These are phyloP conservation scores for Periparus ater DNA, from an alignment of 2,797 vertebrate genomes.

Conservation along the genomic window DNA sequence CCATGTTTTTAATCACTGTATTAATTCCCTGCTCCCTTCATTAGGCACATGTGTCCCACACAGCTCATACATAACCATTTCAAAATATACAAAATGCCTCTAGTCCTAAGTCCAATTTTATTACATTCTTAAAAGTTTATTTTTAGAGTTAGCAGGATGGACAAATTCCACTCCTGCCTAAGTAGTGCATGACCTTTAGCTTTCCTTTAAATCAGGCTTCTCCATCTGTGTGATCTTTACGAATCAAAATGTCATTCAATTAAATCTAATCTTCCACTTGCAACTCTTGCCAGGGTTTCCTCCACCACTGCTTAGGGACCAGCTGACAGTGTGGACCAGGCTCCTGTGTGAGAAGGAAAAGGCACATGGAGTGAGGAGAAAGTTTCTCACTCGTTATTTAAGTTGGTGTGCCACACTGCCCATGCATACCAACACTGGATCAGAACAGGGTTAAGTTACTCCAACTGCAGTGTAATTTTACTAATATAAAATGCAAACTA, in stretches of 20 bases:
- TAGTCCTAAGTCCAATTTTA: conserved; percentile 40
- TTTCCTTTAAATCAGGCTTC: conserved; percentile 9
- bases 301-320: not conserved
- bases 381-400: not conserved
- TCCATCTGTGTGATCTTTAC: conserved; percentile 40
- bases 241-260: not conserved
- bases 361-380: not conserved
- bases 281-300: not conserved
- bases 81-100: conserved; percentile 7
- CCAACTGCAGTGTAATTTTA: not conserved
- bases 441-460: not conserved
- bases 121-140: conserved; percentile 43
- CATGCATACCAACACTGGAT: accelerated
- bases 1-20: not conserved
- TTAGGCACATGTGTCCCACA: not conserved
- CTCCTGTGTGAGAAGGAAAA: not conserved
- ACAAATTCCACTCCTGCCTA: conserved; percentile 44
- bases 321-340: not conserved
- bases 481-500: not conserved
- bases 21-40: not conserved
- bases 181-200: conserved; percentile 41
- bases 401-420: not conserved
- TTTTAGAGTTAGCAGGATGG: conserved; percentile 25
- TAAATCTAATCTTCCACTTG: not conserved
- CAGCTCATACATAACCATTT: not conserved